phyloP scores from a whole-genome alignment of 2,888 invertebrate species.

The Tipula unca region DNA sequence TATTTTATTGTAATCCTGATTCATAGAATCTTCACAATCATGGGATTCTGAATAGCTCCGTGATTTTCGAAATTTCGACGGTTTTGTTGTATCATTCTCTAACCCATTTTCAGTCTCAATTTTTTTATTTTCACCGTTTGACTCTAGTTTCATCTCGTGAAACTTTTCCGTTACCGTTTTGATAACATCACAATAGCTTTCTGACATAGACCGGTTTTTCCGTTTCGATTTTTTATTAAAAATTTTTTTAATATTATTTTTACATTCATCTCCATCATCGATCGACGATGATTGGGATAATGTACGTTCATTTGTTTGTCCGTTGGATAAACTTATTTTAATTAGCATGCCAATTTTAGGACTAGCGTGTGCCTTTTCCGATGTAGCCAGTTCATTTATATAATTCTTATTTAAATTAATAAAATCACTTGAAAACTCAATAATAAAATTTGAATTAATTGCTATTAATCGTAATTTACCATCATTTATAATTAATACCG shows the following conservation, averaged over 20 bases:
- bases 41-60: conserved; percentile 42
- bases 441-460: conserved; percentile 3
- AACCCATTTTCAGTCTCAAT: background rate
- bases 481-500: background rate
- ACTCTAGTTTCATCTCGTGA: background rate
- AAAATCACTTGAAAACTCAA: background rate
- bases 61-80: conserved; percentile 19
- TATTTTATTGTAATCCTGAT: conserved; percentile 10
- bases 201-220: conserved; percentile 41
- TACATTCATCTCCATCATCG: background rate
- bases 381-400: background rate
- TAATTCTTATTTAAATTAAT: background rate
- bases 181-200: conserved; percentile 49
- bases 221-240: conserved; percentile 21
- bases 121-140: background rate
- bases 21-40: conserved; percentile 32
- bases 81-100: background rate
- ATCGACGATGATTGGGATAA: background rate
- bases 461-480: background rate
- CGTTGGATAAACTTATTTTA: background rate
- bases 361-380: background rate
- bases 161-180: conserved; percentile 20
- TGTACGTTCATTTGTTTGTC: background rate
- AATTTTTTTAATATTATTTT: background rate
- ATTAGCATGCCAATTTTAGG: conserved; percentile 1